Evolutionary conservation across 1,140 invertebrate species (phyloP).

Genomic region (Lethrus apterus): DNA sequence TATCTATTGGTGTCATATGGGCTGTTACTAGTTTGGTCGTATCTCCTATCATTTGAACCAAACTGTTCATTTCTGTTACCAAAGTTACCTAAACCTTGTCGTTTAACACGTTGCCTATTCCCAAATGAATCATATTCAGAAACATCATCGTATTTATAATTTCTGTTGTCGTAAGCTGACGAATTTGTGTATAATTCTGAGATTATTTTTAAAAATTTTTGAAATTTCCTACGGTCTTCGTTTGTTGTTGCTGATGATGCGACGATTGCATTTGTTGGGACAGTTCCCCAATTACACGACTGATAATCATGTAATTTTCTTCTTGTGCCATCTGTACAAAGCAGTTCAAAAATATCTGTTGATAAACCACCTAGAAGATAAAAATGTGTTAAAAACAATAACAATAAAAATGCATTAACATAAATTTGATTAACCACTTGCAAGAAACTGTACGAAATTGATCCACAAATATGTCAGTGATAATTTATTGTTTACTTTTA

Average conservation of each 20-base stretch:
- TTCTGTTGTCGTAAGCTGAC: background rate
- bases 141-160: constrained; percentile 2
- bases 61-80: constrained; percentile 5
- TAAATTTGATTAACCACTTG: background rate
- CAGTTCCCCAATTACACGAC: constrained; percentile 79
- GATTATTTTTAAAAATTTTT: constrained; percentile 51
- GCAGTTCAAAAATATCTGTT: constrained; percentile 71
- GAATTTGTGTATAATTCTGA: constrained; percentile 41
- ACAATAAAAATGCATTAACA: background rate
- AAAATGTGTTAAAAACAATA: constrained; percentile 10
- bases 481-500: background rate
- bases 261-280: constrained; percentile 82
- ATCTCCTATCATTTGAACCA: too few relatives aligned
- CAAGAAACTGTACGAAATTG: background rate
- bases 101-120: constrained; percentile 18
- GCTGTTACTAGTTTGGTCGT: too few relatives aligned
- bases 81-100: constrained; percentile 27
- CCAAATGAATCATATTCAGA: constrained; percentile 19
- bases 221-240: constrained; percentile 53
- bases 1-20: too few relatives aligned
- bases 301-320: constrained; percentile 62
- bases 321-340: constrained; percentile 78
- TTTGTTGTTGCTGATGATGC: constrained; percentile 68
- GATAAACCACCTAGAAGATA: constrained; percentile 45
- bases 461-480: background rate